Evolutionary conservation across 2,888 invertebrate genomes (phyloP).

Genomic region (Clostera curtula): DNA sequence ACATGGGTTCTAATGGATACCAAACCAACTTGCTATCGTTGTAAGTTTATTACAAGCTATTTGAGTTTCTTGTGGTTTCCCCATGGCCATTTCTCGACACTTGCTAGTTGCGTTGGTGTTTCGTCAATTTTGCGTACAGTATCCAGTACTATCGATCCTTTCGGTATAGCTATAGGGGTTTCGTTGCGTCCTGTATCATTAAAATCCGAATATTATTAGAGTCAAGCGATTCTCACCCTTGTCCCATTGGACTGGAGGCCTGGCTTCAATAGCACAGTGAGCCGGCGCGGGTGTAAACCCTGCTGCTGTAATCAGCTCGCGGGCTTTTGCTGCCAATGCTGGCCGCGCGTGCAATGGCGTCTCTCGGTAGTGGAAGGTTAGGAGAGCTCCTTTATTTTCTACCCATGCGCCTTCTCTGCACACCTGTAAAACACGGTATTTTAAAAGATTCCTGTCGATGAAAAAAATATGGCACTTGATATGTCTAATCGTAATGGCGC

Average conservation of each 20-base stretch:
- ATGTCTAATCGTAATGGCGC: too few species aligned
- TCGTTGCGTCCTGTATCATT: too few species aligned
- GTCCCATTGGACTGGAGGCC: constrained; percentile 94
- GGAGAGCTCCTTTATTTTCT: constrained; percentile 89
- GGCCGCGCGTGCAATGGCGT: constrained; percentile 81
- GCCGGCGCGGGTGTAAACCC: constrained; percentile 88
- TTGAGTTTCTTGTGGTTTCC: background rate
- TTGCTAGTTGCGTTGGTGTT: too few species aligned
- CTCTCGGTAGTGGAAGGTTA: constrained; percentile 92
- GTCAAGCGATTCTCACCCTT: constrained; percentile 78
- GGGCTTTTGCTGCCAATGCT: constrained; percentile 82
- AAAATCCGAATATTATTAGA: too few species aligned
- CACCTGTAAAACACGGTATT: constrained; percentile 77
- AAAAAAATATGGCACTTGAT: too few species aligned
- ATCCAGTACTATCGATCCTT: too few species aligned
- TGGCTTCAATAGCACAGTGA: constrained; percentile 92
- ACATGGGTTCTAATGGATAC: too few species aligned
- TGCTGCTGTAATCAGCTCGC: constrained; percentile 80
- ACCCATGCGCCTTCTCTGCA: constrained; percentile 94
- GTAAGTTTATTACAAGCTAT: background rate
- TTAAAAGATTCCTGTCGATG: too few species aligned
- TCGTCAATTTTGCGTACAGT: too few species aligned
- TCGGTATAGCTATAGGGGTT: too few species aligned
- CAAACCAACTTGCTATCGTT: background rate
- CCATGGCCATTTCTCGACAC: too few species aligned